phyloP scores from a whole-genome alignment of 2,797 vertebrate genomes.

The Naso thynnoides region DNA sequence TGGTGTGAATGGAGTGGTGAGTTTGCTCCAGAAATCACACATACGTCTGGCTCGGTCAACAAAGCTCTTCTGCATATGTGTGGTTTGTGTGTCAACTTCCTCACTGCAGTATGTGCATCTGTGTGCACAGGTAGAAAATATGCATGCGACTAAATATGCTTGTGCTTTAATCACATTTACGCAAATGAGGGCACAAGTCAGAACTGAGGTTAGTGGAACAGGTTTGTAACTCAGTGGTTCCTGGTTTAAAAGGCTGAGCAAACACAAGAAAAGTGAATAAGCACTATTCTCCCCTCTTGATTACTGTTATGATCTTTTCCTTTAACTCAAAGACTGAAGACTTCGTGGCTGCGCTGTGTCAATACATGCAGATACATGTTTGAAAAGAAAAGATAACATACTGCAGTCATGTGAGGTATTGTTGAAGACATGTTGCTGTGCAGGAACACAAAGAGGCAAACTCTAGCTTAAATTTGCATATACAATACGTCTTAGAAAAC shows the following conservation, averaged over 20 bases:
- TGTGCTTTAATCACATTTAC: slow-evolving; percentile 18
- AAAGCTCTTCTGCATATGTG: slow-evolving; percentile 46
- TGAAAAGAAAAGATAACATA: not conserved
- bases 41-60: slow-evolving; percentile 47
- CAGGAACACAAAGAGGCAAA: not conserved
- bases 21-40: slow-evolving; percentile 76
- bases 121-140: not conserved
- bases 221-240: not conserved
- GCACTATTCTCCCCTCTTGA: not conserved
- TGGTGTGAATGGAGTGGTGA: slow-evolving; percentile 38
- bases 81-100: slow-evolving; percentile 34
- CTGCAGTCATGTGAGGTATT: not conserved
- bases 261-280: not conserved
- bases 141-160: not conserved
- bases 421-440: not conserved
- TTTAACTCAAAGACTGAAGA: not conserved
- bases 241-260: not conserved
- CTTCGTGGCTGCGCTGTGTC: not conserved
- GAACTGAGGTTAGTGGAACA: slow-evolving; percentile 9
- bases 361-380: not conserved
- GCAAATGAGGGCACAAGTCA: slow-evolving; percentile 4
- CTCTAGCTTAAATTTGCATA: not conserved
- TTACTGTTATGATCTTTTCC: slow-evolving; percentile 1
- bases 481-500: not conserved
- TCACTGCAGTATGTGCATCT: slow-evolving; percentile 1